Percentiles rank a stretch among this genome's conserved stretches.
phyloP scores from a whole-genome alignment of 2,797 vertebrate genomes.

The Triplophysa yarkandensis region DNA sequence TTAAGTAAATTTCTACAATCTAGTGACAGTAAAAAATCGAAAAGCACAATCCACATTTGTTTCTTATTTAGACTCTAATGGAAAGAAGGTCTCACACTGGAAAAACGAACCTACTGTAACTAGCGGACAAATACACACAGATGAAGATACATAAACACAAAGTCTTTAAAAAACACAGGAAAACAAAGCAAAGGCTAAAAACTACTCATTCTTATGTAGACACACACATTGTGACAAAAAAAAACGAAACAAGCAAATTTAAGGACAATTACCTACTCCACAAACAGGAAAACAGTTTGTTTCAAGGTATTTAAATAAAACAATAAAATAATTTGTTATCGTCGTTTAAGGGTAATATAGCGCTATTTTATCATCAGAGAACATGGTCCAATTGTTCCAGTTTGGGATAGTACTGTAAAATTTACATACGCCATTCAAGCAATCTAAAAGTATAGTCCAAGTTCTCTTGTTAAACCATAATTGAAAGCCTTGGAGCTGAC shows the following conservation, averaged over 20 bases:
- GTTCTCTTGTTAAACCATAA: slow-evolving; percentile 8
- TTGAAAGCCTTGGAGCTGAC: slow-evolving; percentile 28
- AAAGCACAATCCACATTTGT: slow-evolving; percentile 53
- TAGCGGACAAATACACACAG: slow-evolving; percentile 17
- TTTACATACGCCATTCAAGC: slow-evolving; percentile 16
- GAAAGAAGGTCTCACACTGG: slow-evolving; percentile 49
- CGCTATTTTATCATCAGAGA: slow-evolving; percentile 7
- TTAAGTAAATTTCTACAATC: slow-evolving; percentile 15
- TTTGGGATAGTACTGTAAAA: slow-evolving; percentile 9
- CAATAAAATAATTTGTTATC: background rate
- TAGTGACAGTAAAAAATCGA: background rate
- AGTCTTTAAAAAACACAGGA: background rate
- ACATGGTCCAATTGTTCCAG: slow-evolving; percentile 7
- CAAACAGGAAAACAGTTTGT: background rate
- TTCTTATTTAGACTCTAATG: slow-evolving; percentile 56
- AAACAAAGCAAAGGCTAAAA: background rate
- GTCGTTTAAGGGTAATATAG: no score
- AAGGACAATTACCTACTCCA: slow-evolving; percentile 1
- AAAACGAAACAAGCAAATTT: background rate
- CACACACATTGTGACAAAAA: background rate
- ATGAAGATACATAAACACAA: slow-evolving; percentile 10
- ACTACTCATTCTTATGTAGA: background rate
- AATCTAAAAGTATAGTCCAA: slow-evolving; percentile 25
- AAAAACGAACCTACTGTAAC: slow-evolving; percentile 31
- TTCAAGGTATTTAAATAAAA: no score